A percentile compares a stretch with the other conserved stretches of the same genome.
Conservation (phyloP, 1,140 invertebrate genomes). For the Danaus melanippus region DNA sequence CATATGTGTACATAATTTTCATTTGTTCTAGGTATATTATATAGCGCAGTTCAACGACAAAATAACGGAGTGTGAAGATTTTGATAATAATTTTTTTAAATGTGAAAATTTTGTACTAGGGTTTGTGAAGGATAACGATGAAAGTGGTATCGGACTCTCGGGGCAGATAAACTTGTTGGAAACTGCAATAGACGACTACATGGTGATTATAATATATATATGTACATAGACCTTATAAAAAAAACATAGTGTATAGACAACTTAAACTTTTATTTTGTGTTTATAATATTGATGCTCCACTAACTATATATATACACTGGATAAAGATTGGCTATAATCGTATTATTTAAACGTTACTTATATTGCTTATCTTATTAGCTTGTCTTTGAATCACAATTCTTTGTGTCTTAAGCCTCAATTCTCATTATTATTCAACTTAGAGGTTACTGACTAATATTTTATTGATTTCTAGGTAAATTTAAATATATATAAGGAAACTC, state of each 20-base stretch:
- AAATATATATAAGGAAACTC: slow-evolving; percentile 41
- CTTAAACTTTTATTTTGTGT: too few species aligned
- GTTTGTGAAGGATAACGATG: slow-evolving; percentile 3
- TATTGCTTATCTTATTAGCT: too few species aligned
- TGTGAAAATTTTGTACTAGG: slow-evolving; percentile 10
- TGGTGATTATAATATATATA: slow-evolving; percentile 13
- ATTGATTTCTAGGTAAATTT: slow-evolving; percentile 33
- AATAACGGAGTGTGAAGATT: slow-evolving; percentile 15
- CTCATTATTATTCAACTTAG: too few species aligned
- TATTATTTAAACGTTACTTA: too few species aligned
- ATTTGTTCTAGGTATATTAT: slow-evolving; percentile 18
- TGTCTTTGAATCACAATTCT: too few species aligned
- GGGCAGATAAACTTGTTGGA: slow-evolving; percentile 14
- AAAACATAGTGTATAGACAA: too few species aligned
- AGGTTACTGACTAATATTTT: neutral
- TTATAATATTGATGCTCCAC: too few species aligned
- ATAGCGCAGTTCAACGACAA: slow-evolving; percentile 18
- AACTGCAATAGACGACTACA: slow-evolving; percentile 17
- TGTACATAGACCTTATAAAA: neutral
- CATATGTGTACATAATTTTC: slow-evolving; percentile 4
- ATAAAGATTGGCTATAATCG: neutral
- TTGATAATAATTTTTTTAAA: slow-evolving; percentile 19
- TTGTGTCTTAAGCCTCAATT: too few species aligned
- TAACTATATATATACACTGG: too few species aligned
- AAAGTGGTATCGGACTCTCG: slow-evolving; percentile 12